Conservation (phyloP, 2,113 vertebrate genomes). For the Anolis sagrei region DNA sequence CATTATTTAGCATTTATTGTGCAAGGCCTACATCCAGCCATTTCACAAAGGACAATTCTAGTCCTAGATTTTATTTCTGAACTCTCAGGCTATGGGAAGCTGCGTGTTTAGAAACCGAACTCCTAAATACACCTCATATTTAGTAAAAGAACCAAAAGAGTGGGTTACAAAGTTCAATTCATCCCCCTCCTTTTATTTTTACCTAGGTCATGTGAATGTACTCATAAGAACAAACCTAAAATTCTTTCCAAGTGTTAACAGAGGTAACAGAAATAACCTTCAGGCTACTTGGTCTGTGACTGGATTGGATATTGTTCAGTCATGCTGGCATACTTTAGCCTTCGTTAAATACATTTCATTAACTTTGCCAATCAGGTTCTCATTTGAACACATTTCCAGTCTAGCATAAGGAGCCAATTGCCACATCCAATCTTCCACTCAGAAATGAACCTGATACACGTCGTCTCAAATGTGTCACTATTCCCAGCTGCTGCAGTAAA, state of each 20-base stretch:
- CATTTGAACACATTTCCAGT: conserved; percentile 56
- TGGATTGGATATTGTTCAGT: conserved; percentile 24
- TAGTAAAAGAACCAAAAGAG: neutral
- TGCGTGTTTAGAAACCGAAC: too few relatives aligned
- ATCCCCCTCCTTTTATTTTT: neutral
- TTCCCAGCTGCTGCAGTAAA: conserved; percentile 29
- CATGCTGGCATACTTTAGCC: neutral
- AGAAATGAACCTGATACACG: conserved; percentile 41
- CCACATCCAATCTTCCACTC: conserved; percentile 31
- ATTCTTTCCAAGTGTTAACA: neutral
- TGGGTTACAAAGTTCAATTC: neutral
- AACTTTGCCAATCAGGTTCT: conserved; percentile 39
- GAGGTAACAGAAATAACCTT: conserved; percentile 8
- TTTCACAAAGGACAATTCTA: too few relatives aligned
- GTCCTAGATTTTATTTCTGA: too few relatives aligned
- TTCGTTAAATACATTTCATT: conserved; percentile 39
- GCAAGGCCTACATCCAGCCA: too few relatives aligned
- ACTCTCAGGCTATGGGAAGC: too few relatives aligned
- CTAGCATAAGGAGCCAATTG: conserved; percentile 34
- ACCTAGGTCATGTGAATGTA: neutral
- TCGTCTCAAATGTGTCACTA: conserved; percentile 38
- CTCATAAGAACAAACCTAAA: neutral
- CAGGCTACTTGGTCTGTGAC: neutral
- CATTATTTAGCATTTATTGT: too few relatives aligned
- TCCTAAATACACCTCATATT: neutral